Base-by-base conservation (phyloP, 2,888 invertebrate genomes). In the Crocallis elinguaria region DNA sequence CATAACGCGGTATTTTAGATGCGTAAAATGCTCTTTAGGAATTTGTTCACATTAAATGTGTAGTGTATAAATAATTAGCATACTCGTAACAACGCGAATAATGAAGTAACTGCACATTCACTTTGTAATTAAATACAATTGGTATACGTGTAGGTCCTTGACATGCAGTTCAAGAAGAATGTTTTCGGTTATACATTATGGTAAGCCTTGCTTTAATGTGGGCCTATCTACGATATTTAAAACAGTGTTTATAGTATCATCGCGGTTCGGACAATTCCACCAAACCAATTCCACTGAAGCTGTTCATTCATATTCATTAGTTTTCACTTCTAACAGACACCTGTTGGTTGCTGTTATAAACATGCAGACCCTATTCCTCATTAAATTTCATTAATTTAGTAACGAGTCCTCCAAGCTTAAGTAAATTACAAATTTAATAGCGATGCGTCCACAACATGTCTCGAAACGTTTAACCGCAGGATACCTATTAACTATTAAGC, bases 261-360 rank as follows among this genome's bases (percentile, higher is more conserved):
- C 6, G 23, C 23, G 23, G 8, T 23, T 23, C 23, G 7, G 4
- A 8, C 17, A 6, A 7, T 19, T 35, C 3, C 35, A 35, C 35
- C 3, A 6, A 16, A 14, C n/a, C 30, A 8, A 1, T 32, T 32
- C 32, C 32, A 32, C 8, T 7, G 8, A 14, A 36, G 21, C 2
- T 7, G 19, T 23, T 36, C 42, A 42, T 49, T 23, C n/a, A 42
- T 42, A 49, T 49, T 49, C 12, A 43, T 42, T 23, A 29, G 16
- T 11, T 49, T 43, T 43, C 30, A 35, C 36, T n/a, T 12, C 14
- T 12, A 23, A 39, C 27, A 12, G 13, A 25, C 0, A 6, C 9
- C 23, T 38, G 17, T 42, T 13, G 36, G 29, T 42, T 41, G 14
- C 23, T 13, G 8, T 25, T 19, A 17, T 25, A 17, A 25, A 37